Base-by-base conservation (phyloP, 1,140 invertebrate genomes). In the Helicoverpa zea region DNA sequence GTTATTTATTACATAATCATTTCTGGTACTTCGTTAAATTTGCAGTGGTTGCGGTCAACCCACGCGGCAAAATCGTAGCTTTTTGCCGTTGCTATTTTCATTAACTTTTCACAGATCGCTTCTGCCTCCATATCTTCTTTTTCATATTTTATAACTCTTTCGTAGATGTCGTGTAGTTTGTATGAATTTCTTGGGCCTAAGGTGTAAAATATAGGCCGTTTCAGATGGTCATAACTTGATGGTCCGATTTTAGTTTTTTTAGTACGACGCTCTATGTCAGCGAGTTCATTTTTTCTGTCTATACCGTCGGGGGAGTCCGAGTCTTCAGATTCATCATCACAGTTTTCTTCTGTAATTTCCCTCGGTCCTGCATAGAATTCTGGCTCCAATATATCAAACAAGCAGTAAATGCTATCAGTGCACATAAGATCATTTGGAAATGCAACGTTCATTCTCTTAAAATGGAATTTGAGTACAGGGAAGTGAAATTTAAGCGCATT, bases 371-470 rank as follows among this genome's bases (percentile, higher is more conserved):
- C 9, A 43, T 43, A 43, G 9, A 1, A 43, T 56, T 56, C 52
- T n/a, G 52, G 29, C 30, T 63, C 29, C 61, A 63, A 13, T 63
- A 63, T 43, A 63, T 63, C 61, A 30, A 63, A 63, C n/a, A 63
- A 63, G n/a, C 29, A 29, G 14, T 63, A 63, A 13, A 29, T 13
- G 9, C 61, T 63, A 29, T 63, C 61, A 5, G 61, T 63, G 23
- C 61, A 63, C 61, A 63, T 35, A 7, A 63, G n/a, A 35, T 63
- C 14, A 35, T 30, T 35, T 2, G 3, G 5, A 7, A 63, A n/a
- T 35, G 13, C 0, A 9, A 63, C 61, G 7, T n/a, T 9, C 13
- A 63, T n/a, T 63, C 14, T 35, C 3, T n/a, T 35, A 14, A 63
- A 35, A 63, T 63, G 61, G 2, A 35, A 35, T 35, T 30, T 13